A percentile compares a stretch with the other conserved stretches of the same genome.
Conservation (phyloP, 2,888 invertebrate genomes). For the Scaptomyza polygonia region DNA sequence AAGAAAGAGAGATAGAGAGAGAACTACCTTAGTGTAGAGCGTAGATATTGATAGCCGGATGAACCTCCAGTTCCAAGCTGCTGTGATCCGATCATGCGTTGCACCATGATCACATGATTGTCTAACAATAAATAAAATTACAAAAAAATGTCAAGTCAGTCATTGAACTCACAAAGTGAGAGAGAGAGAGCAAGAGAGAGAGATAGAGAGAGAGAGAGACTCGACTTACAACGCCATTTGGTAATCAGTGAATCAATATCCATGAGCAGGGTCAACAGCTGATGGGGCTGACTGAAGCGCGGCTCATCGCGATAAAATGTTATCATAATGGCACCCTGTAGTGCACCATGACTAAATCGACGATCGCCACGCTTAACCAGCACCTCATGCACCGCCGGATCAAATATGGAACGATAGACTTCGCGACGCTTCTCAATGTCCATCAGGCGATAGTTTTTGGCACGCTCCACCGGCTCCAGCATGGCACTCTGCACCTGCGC, state of each 20-base stretch:
- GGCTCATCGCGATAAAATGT: slow-evolving; percentile 98
- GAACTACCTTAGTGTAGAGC: slow-evolving; percentile 95
- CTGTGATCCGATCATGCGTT: slow-evolving; percentile 99
- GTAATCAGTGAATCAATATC: slow-evolving; percentile 99
- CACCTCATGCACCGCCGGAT: slow-evolving; percentile 92
- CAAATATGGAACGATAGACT: slow-evolving; percentile 95
- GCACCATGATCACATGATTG: slow-evolving; percentile 99
- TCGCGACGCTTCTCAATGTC: slow-evolving; percentile 92
- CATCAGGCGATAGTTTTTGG: slow-evolving; percentile 88
- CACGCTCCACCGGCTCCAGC: slow-evolving; percentile 87
- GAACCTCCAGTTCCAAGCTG: slow-evolving; percentile 98
- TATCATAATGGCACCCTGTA: slow-evolving; percentile 99
- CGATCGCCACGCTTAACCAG: slow-evolving; percentile 90
- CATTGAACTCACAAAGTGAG: slow-evolving; percentile 2
- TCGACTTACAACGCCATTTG: slow-evolving; percentile 97
- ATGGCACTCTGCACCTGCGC: slow-evolving; percentile 86
- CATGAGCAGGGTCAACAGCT: slow-evolving; percentile 96
- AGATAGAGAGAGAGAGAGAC: neutral
- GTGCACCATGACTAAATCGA: slow-evolving; percentile 93
- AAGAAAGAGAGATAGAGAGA: neutral
- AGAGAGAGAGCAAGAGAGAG: neutral
- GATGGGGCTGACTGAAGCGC: slow-evolving; percentile 98
- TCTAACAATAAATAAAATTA: slow-evolving; percentile 87
- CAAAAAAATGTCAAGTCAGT: too few relatives aligned
- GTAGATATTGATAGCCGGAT: slow-evolving; percentile 98